Evolutionary conservation across 2,113 vertebrate species (phyloP).

Genomic region (Centropus unirufus): DNA sequence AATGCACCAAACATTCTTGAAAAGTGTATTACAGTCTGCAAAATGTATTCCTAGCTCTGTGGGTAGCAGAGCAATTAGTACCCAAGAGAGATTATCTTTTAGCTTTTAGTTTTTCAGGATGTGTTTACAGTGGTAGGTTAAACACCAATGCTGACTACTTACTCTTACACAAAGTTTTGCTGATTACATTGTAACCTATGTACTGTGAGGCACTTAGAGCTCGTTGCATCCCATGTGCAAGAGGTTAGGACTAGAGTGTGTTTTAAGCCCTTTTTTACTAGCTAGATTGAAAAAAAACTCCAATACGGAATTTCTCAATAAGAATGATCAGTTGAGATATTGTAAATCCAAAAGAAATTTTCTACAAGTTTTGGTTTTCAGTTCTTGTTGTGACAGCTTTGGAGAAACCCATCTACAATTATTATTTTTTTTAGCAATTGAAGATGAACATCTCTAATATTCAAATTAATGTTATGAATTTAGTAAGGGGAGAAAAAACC

Average conservation of each 20-base stretch:
- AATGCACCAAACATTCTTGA: conserved; percentile 44
- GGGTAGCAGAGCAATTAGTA: conserved; percentile 2
- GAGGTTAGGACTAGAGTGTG: not conserved
- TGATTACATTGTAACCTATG: not conserved
- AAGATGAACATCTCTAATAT: not conserved
- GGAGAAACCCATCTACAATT: not conserved
- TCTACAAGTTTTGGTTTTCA: not conserved
- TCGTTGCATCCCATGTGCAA: not conserved
- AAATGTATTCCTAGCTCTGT: not conserved
- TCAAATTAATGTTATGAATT: not conserved
- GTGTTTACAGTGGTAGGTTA: not conserved
- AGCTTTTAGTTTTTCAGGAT: not conserved
- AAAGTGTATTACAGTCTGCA: conserved; percentile 24
- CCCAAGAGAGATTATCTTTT: not conserved
- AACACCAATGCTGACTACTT: not conserved
- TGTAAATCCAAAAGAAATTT: not conserved
- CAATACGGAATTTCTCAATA: not conserved
- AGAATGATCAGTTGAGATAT: not conserved
- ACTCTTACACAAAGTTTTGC: not conserved
- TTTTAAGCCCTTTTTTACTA: not conserved
- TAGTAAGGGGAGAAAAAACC: rapidly evolving
- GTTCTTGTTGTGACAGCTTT: not conserved
- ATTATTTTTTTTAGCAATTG: not conserved
- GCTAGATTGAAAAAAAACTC: not conserved
- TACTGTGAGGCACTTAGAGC: not conserved